Evolutionary conservation across 2,113 vertebrate genomes (phyloP), one percentile per base, ranked within the genome.

Genomic region (Haplochromis burtoni): DNA sequence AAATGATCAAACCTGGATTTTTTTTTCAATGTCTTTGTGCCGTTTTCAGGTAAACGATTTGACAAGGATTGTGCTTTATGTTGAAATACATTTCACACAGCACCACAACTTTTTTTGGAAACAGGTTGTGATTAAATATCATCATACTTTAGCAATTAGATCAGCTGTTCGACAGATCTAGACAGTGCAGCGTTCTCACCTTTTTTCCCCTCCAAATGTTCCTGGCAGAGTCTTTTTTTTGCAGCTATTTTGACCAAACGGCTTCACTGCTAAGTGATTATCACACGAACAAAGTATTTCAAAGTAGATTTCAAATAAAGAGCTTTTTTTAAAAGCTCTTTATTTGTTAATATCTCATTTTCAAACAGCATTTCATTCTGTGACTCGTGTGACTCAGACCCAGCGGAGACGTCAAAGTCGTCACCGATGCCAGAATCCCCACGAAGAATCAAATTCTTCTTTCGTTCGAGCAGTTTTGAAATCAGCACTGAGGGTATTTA

Each of bases 111-210:
- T 13, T 45, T 26, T 78, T 9, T 31, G 17, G 42, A 49, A 49
- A 78, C 16, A 31, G 42, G 45, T 78, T 78, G 45, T 51, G 79
- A 94, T 92, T 90, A 87, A 47, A 87, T 87, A 86, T 80, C 14
- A 89, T 53, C 55, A 87, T 88, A 78, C 80, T 88, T 92, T 86
- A 89, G 80, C 80, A 90, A 89, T 83, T 80, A 88, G 16, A 53
- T 35, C 4, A 47, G 14, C 9, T 1, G 1, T 91, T 55, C 81
- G 33, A 59, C 19, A 42, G 89, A 86, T 78, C 19, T 2, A 4
- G 42, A 68, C 17, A 35, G 57, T 21, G 40, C 10, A 2, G 49
- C 40, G 85, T 88, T 61, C 33, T 71, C 40, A 3, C 61, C 4
- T 38, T 78, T 79, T 82, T 82, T 24, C 17, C n/a, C 16, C 81